Base-by-base conservation (phyloP, 2,113 vertebrate genomes). In the Chionomys nivalis region DNA sequence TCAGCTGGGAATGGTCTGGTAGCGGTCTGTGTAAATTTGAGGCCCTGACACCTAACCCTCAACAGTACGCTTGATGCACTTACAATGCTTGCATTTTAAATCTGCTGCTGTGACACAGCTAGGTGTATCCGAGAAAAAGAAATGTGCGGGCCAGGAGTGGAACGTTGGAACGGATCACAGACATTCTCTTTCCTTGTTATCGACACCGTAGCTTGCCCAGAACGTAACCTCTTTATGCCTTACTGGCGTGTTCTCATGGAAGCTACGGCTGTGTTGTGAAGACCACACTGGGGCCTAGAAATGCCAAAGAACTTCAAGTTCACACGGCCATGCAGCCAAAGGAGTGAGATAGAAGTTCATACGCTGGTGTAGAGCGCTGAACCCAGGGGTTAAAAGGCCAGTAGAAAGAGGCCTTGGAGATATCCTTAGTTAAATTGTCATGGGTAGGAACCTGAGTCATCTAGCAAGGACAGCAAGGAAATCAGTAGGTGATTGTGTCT, bases 151-250 rank as follows among this genome's bases (percentile, higher is more conserved):
- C 13, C 70, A 78, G 79, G 65, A 85, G 63, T 13, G 39, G 79
- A 44, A n/a, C 63, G 14, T 3, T 1, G 23, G 52, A 86, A 19
- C 1, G 21, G 68, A 16, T 33, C 5, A 1, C 0, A 13, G 39
- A 89, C 68, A 12, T 47, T 44, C 65, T 42, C 21, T 55, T 21
- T 68, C 31, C 10, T 39, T 36, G n/a, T 70, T 39, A 28, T 63
- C 8, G 1, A 49, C 28, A 28, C 49, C 8, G 0, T 2, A 47
- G 66, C 63, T 76, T 14, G 5, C 73, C 73, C 86, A 52, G 3
- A 24, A 6, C 8, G 6, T 14, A 23, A 0, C 17, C 0, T 19
- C n/a, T 21, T 52, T 1, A 0, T 13, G 13, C 11, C 26, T 52
- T 21, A 14, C 3, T 0, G 26, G 5, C 5, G 0, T n/a, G 55